Evolutionary conservation across 1,140 invertebrate genomes (phyloP), one percentile per base, ranked within the genome.

Genomic region (Ceratina japonica): DNA sequence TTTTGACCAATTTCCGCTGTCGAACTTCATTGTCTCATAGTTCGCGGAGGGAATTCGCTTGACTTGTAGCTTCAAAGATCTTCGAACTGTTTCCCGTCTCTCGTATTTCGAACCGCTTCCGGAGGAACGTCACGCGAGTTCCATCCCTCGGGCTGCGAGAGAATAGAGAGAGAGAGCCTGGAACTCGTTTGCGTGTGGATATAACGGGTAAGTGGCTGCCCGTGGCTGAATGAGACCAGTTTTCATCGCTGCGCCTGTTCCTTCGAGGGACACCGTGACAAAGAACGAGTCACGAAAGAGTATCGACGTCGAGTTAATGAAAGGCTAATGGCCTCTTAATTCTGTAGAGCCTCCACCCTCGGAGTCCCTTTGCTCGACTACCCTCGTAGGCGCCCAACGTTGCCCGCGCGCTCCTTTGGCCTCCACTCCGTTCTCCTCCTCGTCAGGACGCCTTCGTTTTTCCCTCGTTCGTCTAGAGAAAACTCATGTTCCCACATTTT

Each of bases 281-380:
- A 84, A 84, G 72, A 66, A 54, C 49, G 81, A 77, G 83, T 80
- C 83, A 63, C 76, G 73, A 76, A 83, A 59, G 80, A 61, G 64
- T 84, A 83, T 80, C 77, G 44, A 72, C 66, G 86, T 81, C 70
- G 80, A 87, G 83, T 89, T 89, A 90, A 90, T 87, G 86, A 89
- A 90, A 88, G 84, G 75, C 84, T 87, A 89, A 90, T 88, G 85
- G 89, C 84, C 87, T 89, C 87, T 89, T 90, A 90, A 90, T 90
- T 89, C 88, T 86, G 81, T 88, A 89, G 87, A 90, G 87, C 82
- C 84, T 76, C 78, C 79, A 64, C 80, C 62, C 59, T 61, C 81
- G 75, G 44, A 22, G n/a, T 75, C 86, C 71, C 27, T 63, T 74
- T 58, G 24, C 49, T 37, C 10, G 18, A 24, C 10, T 31, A 31